Evolutionary conservation across 2,888 invertebrate genomes (phyloP).

Genomic region (Malthinus seriepunctatus): DNA sequence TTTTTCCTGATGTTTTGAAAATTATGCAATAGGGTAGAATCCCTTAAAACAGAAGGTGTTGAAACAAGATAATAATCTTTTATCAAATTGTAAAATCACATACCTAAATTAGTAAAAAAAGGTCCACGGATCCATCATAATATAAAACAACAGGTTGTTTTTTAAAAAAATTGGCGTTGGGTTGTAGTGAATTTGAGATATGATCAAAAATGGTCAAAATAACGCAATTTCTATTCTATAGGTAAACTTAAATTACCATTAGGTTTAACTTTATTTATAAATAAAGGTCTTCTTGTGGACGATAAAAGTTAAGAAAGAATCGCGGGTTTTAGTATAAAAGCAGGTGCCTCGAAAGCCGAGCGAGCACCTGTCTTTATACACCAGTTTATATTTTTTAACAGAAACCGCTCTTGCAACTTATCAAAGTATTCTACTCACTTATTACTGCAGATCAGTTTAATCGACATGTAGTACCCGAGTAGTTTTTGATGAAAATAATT

Average conservation of each 20-base stretch:
- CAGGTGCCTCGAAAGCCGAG: slow-evolving; percentile 40
- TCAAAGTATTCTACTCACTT: slow-evolving; percentile 25
- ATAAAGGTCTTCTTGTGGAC: background rate
- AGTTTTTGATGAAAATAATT: no score
- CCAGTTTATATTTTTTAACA: slow-evolving; percentile 42
- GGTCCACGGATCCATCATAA: slow-evolving; percentile 12
- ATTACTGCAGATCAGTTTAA: slow-evolving; percentile 22
- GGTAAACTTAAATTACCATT: slow-evolving; percentile 13
- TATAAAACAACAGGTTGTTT: background rate
- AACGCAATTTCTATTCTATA: slow-evolving; percentile 36
- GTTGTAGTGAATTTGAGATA: slow-evolving; percentile 10
- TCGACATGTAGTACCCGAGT: background rate
- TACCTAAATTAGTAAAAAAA: slow-evolving; percentile 13
- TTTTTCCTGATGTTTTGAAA: no score
- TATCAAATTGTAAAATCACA: background rate
- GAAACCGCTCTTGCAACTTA: slow-evolving; percentile 42
- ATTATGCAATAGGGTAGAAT: background rate
- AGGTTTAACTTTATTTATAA: background rate
- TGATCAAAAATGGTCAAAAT: slow-evolving; percentile 24
- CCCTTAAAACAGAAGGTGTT: slow-evolving; percentile 8
- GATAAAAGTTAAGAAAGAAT: slow-evolving; percentile 14
- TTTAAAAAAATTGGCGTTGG: background rate
- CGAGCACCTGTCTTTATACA: slow-evolving; percentile 38
- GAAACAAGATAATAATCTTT: slow-evolving; percentile 11
- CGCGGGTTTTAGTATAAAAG: slow-evolving; percentile 18